A percentile compares a stretch with the other conserved stretches of the same genome.
Evolutionary conservation across 2,888 invertebrate genomes (phyloP).

Genomic region (Pyrocoelia pectoralis): DNA sequence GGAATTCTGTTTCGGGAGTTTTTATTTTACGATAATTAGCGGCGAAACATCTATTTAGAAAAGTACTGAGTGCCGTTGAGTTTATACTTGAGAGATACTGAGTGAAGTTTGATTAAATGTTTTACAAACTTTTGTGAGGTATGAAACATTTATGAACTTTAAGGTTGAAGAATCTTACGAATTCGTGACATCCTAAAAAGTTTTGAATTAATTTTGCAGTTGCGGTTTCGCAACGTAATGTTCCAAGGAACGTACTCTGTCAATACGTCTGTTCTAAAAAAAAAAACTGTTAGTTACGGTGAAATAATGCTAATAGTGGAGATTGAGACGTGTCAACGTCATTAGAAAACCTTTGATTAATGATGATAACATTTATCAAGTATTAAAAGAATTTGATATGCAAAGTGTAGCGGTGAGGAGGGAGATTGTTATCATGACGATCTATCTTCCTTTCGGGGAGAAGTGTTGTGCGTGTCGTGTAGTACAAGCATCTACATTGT

Average conservation of each 20-base stretch:
- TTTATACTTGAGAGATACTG: background rate
- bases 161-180: background rate
- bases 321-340: background rate
- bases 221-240: background rate
- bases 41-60: no score
- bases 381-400: slow-evolving; percentile 49
- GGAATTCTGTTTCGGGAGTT: no score
- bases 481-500: slow-evolving; percentile 61
- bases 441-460: slow-evolving; percentile 56
- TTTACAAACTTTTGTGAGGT: slow-evolving; percentile 4
- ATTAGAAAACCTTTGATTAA: slow-evolving; percentile 11
- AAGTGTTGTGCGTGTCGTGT: slow-evolving; percentile 60
- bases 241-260: background rate
- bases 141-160: slow-evolving; percentile 8
- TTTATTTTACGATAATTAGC: no score
- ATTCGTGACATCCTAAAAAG: background rate
- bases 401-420: slow-evolving; percentile 47
- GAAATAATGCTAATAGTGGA: slow-evolving; percentile 12
- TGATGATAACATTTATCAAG: slow-evolving; percentile 32
- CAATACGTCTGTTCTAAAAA: background rate
- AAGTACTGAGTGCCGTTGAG: background rate
- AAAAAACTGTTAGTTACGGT: no score
- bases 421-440: slow-evolving; percentile 57
- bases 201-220: slow-evolving; percentile 8
- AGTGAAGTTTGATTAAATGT: background rate